These are phyloP conservation scores for Periphyllus acericola DNA, from an alignment of 2,888 invertebrate species.

Conservation along the genomic window DNA sequence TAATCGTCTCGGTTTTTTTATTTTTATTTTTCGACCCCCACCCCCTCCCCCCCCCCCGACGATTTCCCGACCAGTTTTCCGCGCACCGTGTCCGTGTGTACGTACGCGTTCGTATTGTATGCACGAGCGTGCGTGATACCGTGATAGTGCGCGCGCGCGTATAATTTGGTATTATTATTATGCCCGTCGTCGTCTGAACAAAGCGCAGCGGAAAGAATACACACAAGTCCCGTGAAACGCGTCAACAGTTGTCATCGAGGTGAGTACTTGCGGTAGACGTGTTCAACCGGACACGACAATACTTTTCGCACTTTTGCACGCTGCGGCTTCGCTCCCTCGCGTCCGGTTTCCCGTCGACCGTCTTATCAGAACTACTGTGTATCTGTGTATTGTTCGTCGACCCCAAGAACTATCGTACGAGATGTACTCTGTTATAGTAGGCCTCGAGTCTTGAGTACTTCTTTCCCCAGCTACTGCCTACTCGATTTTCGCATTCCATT, in stretches of 20 bases:
- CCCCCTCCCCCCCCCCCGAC: not conserved
- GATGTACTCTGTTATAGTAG: too few relatives aligned
- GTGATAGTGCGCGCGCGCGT: not conserved
- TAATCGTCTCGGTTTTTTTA: not conserved
- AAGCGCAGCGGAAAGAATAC: not conserved
- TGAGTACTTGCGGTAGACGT: not conserved
- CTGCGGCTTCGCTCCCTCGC: too few relatives aligned
- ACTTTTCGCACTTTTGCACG: too few relatives aligned
- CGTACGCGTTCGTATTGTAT: not conserved
- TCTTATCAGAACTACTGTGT: not conserved
- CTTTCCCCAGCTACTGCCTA: too few relatives aligned
- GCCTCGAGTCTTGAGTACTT: too few relatives aligned
- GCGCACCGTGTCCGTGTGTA: not conserved
- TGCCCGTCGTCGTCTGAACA: slow-evolving; percentile 7
- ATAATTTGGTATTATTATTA: not conserved
- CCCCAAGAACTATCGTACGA: not conserved
- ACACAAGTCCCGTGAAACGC: not conserved
- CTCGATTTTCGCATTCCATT: too few relatives aligned
- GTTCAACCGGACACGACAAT: not conserved
- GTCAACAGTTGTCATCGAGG: slow-evolving; percentile 57
- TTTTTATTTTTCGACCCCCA: too few relatives aligned
- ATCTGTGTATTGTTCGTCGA: not conserved
- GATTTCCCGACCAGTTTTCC: not conserved
- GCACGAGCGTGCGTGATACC: too few relatives aligned
- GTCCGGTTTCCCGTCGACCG: not conserved